A percentile compares a stretch with the other conserved stretches of the same genome.
Conservation (phyloP, 2,888 invertebrate species). For the Spatulosminthurus flaviceps region DNA sequence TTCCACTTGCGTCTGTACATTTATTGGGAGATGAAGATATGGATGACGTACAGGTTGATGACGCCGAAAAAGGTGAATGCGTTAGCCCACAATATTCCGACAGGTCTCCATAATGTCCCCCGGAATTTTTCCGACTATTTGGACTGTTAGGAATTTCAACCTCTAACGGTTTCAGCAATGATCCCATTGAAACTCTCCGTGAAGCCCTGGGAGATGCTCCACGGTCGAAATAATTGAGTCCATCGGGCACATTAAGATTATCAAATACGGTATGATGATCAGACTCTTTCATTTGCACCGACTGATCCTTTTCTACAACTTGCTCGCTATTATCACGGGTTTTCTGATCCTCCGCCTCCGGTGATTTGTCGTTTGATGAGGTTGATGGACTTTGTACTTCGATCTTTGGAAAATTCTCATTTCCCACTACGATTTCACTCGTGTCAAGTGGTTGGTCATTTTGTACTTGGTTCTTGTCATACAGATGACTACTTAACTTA, state of each 20-base stretch:
- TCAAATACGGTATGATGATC: slow-evolving; percentile 28
- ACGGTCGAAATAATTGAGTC: slow-evolving; percentile 56
- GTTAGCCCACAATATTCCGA: slow-evolving; percentile 56
- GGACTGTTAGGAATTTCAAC: slow-evolving; percentile 65
- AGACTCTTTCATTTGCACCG: slow-evolving; percentile 21
- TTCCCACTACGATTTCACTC: slow-evolving; percentile 30
- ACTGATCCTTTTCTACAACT: slow-evolving; percentile 31
- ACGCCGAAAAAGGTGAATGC: slow-evolving; percentile 65
- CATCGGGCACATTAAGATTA: slow-evolving; percentile 48
- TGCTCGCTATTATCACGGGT: slow-evolving; percentile 42
- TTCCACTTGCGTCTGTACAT: slow-evolving; percentile 70
- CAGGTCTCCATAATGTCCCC: slow-evolving; percentile 52
- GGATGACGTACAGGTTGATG: slow-evolving; percentile 69
- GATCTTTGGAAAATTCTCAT: slow-evolving; percentile 57
- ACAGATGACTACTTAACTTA: slow-evolving; percentile 11
- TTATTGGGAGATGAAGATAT: slow-evolving; percentile 68
- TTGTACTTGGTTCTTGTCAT: slow-evolving; percentile 36
- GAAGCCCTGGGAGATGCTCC: slow-evolving; percentile 73
- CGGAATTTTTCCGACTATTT: slow-evolving; percentile 56
- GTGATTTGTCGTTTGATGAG: slow-evolving; percentile 57
- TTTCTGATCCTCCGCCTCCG: slow-evolving; percentile 53
- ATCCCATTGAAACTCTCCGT: slow-evolving; percentile 89
- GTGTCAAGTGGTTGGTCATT: slow-evolving; percentile 29
- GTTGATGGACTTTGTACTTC: slow-evolving; percentile 62
- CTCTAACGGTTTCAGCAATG: slow-evolving; percentile 78